Percentiles rank a stretch among this genome's conserved stretches.
These are phyloP conservation scores for Tribolium castaneum DNA, from an alignment of 1,140 invertebrate genomes.

Conservation along the genomic window DNA sequence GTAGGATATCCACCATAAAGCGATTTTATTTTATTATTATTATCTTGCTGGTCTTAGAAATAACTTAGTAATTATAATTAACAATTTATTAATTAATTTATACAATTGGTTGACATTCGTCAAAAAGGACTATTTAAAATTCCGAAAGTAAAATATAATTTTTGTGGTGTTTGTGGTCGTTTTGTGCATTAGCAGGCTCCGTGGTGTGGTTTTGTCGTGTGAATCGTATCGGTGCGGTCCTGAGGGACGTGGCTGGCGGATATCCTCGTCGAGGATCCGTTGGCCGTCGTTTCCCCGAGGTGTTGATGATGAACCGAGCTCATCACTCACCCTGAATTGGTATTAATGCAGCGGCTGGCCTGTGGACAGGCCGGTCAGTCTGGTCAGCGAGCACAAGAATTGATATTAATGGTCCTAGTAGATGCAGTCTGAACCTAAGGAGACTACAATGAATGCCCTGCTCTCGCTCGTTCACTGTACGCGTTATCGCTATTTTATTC, in stretches of 20 bases:
- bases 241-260: conserved; percentile 46
- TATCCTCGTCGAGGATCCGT: conserved; percentile 49
- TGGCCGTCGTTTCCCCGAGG: conserved; percentile 48
- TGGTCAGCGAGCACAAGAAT: conserved; percentile 55
- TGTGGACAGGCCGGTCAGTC: conserved; percentile 60
- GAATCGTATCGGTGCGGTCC: conserved; percentile 48
- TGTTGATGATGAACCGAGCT: conserved; percentile 59
- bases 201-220: conserved; percentile 30
- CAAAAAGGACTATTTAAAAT: too few relatives aligned
- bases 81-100: too few relatives aligned
- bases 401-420: conserved; percentile 61
- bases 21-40: too few relatives aligned
- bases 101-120: too few relatives aligned
- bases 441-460: conserved; percentile 45
- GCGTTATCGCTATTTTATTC: conserved; percentile 62
- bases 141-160: too few relatives aligned
- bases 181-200: neutral
- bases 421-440: conserved; percentile 49
- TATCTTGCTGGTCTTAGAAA: too few relatives aligned
- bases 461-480: conserved; percentile 41
- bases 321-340: conserved; percentile 63
- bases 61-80: too few relatives aligned
- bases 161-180: too few relatives aligned
- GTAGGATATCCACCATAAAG: too few relatives aligned
- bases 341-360: conserved; percentile 61